phyloP scores from a whole-genome alignment of 92 coral and sea anemone species.

The Epizoanthus illoricatus region DNA sequence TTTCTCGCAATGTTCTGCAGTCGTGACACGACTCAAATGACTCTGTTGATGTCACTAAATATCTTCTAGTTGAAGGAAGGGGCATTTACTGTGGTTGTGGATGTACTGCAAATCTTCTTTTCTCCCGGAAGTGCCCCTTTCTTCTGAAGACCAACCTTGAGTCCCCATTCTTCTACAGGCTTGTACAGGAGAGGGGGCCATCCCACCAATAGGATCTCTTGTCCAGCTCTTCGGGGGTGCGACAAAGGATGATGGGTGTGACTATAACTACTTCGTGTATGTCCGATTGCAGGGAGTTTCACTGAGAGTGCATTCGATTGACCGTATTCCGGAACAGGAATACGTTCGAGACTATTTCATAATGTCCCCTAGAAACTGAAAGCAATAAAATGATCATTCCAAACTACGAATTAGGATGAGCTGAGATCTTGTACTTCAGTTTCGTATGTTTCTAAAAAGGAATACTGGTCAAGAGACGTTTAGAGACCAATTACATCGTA shows the following conservation, averaged over 20 bases:
- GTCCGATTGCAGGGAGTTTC: too few relatives aligned
- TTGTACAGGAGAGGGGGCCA: conserved; percentile 46
- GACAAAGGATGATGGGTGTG: not conserved
- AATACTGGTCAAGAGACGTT: too few relatives aligned
- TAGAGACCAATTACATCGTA: too few relatives aligned
- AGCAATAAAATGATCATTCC: too few relatives aligned
- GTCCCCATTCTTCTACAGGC: conserved; percentile 56
- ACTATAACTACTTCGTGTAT: too few relatives aligned
- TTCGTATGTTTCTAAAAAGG: too few relatives aligned
- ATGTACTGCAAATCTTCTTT: conserved; percentile 47
- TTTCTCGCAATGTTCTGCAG: conserved; percentile 41
- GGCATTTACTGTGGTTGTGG: conserved; percentile 24
- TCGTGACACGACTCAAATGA: conserved; percentile 59
- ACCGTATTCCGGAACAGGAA: too few relatives aligned
- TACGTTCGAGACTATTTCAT: too few relatives aligned
- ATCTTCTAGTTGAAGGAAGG: conserved; percentile 41
- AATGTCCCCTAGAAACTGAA: too few relatives aligned
- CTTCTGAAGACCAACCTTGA: conserved; percentile 60
- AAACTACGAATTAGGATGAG: too few relatives aligned
- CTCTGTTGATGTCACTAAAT: conserved; percentile 52
- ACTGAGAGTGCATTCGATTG: too few relatives aligned
- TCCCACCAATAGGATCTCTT: conserved; percentile 55
- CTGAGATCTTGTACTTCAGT: too few relatives aligned
- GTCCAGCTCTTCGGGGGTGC: conserved; percentile 51
- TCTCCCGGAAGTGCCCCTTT: conserved; percentile 64